Evolutionary conservation across 2,113 vertebrate species (phyloP).

Genomic region (Genyomyrus donnyi): DNA sequence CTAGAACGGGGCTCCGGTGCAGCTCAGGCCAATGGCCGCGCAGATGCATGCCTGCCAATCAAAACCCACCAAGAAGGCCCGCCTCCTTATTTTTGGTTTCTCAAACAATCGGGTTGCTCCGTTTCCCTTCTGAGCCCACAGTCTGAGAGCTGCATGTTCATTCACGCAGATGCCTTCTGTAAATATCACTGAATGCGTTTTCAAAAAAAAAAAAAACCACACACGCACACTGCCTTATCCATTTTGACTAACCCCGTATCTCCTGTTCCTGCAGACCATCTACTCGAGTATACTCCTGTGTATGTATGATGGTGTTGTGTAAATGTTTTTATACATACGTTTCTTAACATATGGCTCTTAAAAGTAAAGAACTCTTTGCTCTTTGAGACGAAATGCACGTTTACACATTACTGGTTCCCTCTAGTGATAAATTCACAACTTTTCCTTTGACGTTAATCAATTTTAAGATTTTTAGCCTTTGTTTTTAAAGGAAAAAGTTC

Average conservation of each 20-base stretch:
- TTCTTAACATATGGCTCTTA: neutral
- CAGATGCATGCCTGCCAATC: neutral
- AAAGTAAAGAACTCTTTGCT: neutral
- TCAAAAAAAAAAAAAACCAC: neutral
- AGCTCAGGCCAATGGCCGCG: neutral
- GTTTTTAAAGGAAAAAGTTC: neutral
- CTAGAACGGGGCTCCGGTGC: slow-evolving; percentile 44
- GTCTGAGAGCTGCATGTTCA: neutral
- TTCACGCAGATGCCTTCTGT: neutral
- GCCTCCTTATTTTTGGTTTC: neutral
- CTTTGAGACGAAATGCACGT: neutral
- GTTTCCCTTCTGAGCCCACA: neutral
- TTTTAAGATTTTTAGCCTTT: neutral
- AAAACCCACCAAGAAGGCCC: neutral
- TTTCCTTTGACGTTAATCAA: neutral
- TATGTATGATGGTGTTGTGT: neutral
- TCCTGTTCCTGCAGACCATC: neutral
- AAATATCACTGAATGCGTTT: neutral
- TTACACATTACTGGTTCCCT: neutral
- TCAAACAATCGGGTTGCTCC: neutral
- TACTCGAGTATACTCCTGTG: neutral
- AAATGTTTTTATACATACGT: neutral
- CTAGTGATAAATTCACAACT: neutral
- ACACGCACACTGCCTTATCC: neutral
- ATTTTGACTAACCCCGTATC: neutral